phyloP scores from a whole-genome alignment of 2,888 invertebrate genomes.

The Carpatolechia fugitivella region DNA sequence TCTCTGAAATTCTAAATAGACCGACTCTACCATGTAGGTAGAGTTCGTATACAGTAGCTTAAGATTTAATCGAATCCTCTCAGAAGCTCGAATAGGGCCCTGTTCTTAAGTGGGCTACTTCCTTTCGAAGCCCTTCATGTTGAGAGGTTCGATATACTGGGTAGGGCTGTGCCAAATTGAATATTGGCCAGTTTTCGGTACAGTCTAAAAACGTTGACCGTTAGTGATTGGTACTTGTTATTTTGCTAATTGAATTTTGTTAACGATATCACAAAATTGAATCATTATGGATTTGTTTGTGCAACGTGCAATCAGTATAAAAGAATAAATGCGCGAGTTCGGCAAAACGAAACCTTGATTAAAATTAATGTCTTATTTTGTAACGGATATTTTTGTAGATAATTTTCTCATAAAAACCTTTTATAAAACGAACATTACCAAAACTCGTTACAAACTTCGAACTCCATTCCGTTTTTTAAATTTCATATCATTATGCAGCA shows the following conservation, averaged over 20 bases:
- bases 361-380: too few relatives aligned
- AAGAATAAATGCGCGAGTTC: background rate
- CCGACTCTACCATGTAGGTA: background rate
- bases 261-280: background rate
- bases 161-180: background rate
- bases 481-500: constrained; percentile 63
- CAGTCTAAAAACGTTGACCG: background rate
- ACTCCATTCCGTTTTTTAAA: constrained; percentile 48
- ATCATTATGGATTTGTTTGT: background rate
- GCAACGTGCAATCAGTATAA: background rate
- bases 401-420: too few relatives aligned
- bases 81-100: constrained; percentile 11
- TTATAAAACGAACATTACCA: too few relatives aligned
- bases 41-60: background rate
- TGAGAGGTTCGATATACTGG: constrained; percentile 1
- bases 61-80: constrained; percentile 12
- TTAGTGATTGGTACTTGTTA: background rate
- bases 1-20: background rate
- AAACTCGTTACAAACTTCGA: constrained; percentile 15
- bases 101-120: constrained; percentile 24
- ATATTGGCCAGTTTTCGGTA: background rate
- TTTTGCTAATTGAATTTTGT: background rate
- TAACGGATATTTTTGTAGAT: background rate
- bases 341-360: too few relatives aligned
- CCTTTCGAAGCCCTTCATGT: constrained; percentile 16